Evolutionary conservation across 2,888 invertebrate genomes (phyloP), one percentile per base, ranked within the genome.

Genomic region (Hedychridium roseum): DNA sequence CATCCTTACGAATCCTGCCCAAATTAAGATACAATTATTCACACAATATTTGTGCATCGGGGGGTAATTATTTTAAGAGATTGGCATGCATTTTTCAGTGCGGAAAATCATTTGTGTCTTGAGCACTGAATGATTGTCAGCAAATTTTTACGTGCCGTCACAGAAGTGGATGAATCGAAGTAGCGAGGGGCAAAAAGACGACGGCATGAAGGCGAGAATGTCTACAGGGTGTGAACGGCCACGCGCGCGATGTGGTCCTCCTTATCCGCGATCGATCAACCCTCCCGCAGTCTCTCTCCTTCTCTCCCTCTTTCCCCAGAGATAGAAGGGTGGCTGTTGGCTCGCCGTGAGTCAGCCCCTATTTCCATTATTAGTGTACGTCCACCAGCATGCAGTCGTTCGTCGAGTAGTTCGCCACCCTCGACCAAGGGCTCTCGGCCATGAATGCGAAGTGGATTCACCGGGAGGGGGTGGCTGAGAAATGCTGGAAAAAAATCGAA

Each of bases 331-430:
- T 7, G 17, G 39, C 28, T n/a, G 30, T 38, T 42, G 14, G 34
- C 28, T 32, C 16, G 12, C 38, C 41, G 57, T 69, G 69, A 69
- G 59, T 69, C 68, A 69, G 67, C 59, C 53, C 64, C 64, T 64
- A 59, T 57, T 69, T 55, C 54, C 58, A 58, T 63, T 66, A 63
- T 64, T 65, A 65, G 57, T 43, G 54, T 35, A 37, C 57, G 50
- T 52, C 55, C 47, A 46, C 57, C 52, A 56, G 53, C 43, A 35
- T 41, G 46, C 43, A 31, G 43, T 51, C 46, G 47, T 55, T 43
- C 41, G 52, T 43, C 46, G 46, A 55, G 50, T 56, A 57, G 47
- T 34, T 26, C 21, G 12, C 55, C 43, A 59, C 43, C 43, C 51
- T 43, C 43, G 21, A 23, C 41, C 31, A 16, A 41, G 32, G 35